phyloP scores from a whole-genome alignment of 2,888 invertebrate species.

The Nomada flava region DNA sequence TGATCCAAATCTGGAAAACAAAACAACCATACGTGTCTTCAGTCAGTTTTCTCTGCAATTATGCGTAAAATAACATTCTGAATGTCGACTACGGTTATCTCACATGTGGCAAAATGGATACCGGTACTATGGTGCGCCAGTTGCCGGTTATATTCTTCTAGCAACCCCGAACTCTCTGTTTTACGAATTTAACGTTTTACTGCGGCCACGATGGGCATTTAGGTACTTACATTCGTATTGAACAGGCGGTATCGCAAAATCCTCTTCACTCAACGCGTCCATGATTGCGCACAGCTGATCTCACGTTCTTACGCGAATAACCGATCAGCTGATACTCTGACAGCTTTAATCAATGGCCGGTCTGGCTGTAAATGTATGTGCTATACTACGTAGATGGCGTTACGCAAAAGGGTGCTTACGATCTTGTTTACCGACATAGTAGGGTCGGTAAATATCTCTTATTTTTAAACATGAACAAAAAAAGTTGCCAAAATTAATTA shows the following conservation, averaged over 20 bases:
- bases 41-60: not conserved
- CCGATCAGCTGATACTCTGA: constrained; percentile 81
- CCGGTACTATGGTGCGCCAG: constrained; percentile 43
- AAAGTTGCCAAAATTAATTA: not conserved
- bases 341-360: constrained; percentile 73
- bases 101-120: constrained; percentile 54
- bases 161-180: not conserved
- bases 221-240: constrained; percentile 93
- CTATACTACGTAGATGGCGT: constrained; percentile 66
- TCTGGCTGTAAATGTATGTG: constrained; percentile 36
- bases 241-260: constrained; percentile 87
- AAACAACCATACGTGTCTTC: not conserved
- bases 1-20: constrained; percentile 94
- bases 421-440: constrained; percentile 51
- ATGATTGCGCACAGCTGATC: constrained; percentile 80
- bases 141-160: constrained; percentile 28
- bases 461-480: not conserved
- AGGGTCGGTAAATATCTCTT: not conserved
- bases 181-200: not conserved
- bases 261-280: constrained; percentile 86
- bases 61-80: not conserved
- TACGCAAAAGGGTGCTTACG: constrained; percentile 46
- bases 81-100: not conserved
- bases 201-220: too few species aligned
- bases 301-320: constrained; percentile 74